phyloP scores from a whole-genome alignment of 2,797 vertebrate species.

The Coccyzus lansbergi region DNA sequence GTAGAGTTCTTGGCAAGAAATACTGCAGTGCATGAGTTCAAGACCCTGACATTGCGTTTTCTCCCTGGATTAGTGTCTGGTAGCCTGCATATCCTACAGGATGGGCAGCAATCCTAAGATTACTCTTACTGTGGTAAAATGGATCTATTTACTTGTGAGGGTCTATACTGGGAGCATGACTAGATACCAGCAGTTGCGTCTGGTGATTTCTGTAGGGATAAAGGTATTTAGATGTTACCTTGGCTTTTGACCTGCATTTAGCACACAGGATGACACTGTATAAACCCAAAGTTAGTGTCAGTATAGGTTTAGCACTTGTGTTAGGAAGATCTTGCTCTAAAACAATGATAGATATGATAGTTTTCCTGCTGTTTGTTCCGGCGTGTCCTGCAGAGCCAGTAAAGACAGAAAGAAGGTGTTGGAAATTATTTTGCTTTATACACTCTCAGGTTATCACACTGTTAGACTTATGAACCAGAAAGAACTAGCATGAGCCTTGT shows the following conservation, averaged over 20 bases:
- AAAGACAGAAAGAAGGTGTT: background rate
- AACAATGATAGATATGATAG: background rate
- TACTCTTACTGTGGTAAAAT: background rate
- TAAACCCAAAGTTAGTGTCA: background rate
- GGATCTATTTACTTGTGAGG: background rate
- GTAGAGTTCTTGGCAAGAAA: background rate
- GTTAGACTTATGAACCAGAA: background rate
- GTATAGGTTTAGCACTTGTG: background rate
- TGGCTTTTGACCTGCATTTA: background rate
- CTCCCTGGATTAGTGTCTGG: background rate
- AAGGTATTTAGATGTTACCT: background rate
- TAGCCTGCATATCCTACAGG: background rate
- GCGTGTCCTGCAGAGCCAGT: background rate
- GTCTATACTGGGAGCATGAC: background rate
- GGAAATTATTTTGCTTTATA: background rate
- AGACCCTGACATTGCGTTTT: background rate
- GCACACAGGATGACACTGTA: background rate
- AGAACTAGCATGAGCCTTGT: background rate
- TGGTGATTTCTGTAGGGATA: background rate
- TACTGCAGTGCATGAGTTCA: background rate
- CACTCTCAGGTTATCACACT: background rate
- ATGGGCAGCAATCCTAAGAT: background rate
- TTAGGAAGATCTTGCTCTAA: background rate
- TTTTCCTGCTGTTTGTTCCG: background rate
- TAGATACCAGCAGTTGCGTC: background rate